Percentiles rank a stretch among this genome's conserved stretches.
Evolutionary conservation across 1,140 invertebrate genomes (phyloP).

Genomic region (Subanguina moxae): DNA sequence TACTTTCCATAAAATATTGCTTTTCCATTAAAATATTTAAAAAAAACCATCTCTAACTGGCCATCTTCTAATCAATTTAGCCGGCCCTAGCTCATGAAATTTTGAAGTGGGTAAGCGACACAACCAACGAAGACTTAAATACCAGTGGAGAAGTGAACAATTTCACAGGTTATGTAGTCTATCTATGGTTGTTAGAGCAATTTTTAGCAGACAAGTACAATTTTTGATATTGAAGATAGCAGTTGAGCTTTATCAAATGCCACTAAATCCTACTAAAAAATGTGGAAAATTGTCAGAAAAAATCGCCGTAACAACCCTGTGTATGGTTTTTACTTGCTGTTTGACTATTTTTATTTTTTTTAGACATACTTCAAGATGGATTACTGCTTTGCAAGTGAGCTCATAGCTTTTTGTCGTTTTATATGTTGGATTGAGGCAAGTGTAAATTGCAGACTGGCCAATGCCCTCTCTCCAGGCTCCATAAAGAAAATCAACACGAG

Average conservation of each 20-base stretch:
- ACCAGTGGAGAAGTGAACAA: slow-evolving; percentile 4
- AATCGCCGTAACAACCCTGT: no score
- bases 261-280: no score
- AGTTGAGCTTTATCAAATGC: no score
- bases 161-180: slow-evolving; percentile 31
- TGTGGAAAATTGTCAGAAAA: no score
- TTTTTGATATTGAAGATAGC: no score
- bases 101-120: neutral
- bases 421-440: slow-evolving; percentile 14
- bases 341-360: slow-evolving; percentile 45
- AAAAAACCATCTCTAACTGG: no score
- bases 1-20: no score
- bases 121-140: neutral
- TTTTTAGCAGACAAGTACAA: no score
- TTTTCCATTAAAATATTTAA: slow-evolving; percentile 44
- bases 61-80: neutral
- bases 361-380: slow-evolving; percentile 47
- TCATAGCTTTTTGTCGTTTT: slow-evolving; percentile 8
- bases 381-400: slow-evolving; percentile 45
- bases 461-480: slow-evolving; percentile 42
- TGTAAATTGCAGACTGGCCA: slow-evolving; percentile 42
- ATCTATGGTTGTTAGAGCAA: no score
- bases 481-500: slow-evolving; percentile 54
- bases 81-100: neutral
- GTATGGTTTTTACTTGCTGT: no score